phyloP scores from a whole-genome alignment of 1,140 invertebrate species.

The Cherax destructor region DNA sequence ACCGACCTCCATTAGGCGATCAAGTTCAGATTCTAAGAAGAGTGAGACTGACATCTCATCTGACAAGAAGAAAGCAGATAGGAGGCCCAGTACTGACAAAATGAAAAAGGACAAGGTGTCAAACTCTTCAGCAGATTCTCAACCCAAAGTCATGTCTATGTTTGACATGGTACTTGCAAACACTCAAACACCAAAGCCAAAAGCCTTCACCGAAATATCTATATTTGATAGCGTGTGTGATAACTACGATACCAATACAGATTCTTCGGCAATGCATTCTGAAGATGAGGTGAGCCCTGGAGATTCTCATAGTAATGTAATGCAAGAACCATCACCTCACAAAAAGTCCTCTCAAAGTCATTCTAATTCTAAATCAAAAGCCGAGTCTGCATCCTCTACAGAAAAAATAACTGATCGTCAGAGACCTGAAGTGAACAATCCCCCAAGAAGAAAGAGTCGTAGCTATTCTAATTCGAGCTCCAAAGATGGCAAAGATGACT shows the following conservation, averaged over 20 bases:
- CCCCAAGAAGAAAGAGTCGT: neutral
- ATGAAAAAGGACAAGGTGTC: slow-evolving; percentile 5
- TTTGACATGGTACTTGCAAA: slow-evolving; percentile 47
- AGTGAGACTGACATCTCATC: slow-evolving; percentile 16
- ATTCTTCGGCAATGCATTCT: neutral
- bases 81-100: slow-evolving; percentile 6
- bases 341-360: neutral
- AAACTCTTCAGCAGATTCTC: neutral
- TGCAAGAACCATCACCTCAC: neutral
- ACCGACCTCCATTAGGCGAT: neutral
- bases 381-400: neutral
- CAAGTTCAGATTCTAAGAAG: slow-evolving; percentile 42
- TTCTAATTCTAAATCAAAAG: neutral
- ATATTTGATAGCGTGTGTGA: slow-evolving; percentile 54
- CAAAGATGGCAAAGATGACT: neutral
- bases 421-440: neutral
- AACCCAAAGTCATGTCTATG: slow-evolving; percentile 47
- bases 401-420: neutral
- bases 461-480: neutral
- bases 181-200: slow-evolving; percentile 27
- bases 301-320: neutral
- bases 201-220: slow-evolving; percentile 62
- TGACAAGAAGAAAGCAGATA: slow-evolving; percentile 10
- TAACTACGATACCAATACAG: neutral
- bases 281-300: neutral